A percentile compares a stretch with the other conserved stretches of the same genome.
Conservation (phyloP, 2,113 vertebrate genomes). For the Gymnocephalus cernua region DNA sequence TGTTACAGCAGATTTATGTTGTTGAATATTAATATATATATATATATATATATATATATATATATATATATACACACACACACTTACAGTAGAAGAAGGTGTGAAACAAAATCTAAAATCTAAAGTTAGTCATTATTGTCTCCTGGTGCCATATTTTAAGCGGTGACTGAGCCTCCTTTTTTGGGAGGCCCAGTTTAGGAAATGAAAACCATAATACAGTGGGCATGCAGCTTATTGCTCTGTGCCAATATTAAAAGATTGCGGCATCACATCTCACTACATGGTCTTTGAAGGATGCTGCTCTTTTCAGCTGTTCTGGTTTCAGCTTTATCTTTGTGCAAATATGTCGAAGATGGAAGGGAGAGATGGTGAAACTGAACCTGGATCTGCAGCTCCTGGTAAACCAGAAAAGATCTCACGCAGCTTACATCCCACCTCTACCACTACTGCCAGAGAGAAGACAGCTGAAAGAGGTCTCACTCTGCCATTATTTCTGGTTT, state of each 20-base stretch:
- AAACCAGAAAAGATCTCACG: slow-evolving; percentile 72
- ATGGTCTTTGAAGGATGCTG: slow-evolving; percentile 26
- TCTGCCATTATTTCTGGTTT: slow-evolving; percentile 37
- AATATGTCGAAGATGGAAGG: not conserved
- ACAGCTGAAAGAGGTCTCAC: slow-evolving; percentile 47
- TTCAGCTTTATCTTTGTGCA: slow-evolving; percentile 32
- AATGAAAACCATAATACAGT: slow-evolving; percentile 10
- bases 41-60: too few species aligned
- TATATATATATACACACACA: too few species aligned
- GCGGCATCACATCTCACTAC: slow-evolving; percentile 58
- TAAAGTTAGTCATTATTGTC: not conserved
- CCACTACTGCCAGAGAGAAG: slow-evolving; percentile 18
- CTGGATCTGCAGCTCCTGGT: slow-evolving; percentile 52
- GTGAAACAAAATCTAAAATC: not conserved
- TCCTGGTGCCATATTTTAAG: slow-evolving; percentile 10
- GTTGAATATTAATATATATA: not conserved
- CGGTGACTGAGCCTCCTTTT: not conserved
- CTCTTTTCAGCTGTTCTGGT: slow-evolving; percentile 40
- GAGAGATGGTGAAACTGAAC: slow-evolving; percentile 48
- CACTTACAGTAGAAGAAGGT: too few species aligned
- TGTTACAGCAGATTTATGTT: not conserved
- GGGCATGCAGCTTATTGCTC: slow-evolving; percentile 47
- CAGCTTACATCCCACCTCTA: slow-evolving; percentile 66
- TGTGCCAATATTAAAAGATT: slow-evolving; percentile 73
- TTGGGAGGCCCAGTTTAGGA: not conserved